These are phyloP conservation scores for Hyperoodon ampullatus DNA, from an alignment of 2,113 vertebrate species.

Conservation along the genomic window DNA sequence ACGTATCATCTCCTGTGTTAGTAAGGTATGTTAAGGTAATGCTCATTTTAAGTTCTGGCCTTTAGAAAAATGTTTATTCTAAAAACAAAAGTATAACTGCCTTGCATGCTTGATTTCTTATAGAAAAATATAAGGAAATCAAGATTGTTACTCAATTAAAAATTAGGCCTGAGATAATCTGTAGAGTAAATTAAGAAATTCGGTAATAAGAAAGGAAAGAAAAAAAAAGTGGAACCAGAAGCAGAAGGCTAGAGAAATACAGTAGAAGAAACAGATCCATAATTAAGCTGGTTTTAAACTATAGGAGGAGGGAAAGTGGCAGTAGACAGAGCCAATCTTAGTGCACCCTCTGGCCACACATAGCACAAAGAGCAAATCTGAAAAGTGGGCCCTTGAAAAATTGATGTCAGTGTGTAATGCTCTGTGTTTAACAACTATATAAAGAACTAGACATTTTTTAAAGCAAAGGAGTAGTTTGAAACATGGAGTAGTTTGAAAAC, in stretches of 20 bases:
- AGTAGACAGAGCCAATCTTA: neutral
- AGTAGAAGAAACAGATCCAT: neutral
- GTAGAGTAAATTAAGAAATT: neutral
- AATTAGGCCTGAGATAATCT: neutral
- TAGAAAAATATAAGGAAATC: neutral
- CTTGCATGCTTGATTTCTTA: neutral
- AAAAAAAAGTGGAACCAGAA: neutral
- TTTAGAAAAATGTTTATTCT: neutral
- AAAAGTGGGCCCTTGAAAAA: neutral
- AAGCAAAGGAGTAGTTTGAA: neutral
- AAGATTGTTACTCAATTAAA: neutral
- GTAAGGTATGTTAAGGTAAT: neutral
- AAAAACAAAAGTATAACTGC: neutral
- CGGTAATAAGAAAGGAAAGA: neutral
- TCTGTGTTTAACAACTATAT: neutral
- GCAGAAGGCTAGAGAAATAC: neutral
- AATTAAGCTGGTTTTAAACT: neutral
- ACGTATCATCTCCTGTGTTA: neutral
- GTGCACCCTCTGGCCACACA: neutral
- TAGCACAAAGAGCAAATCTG: neutral
- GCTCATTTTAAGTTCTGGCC: neutral
- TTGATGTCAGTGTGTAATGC: neutral
- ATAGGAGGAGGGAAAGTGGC: neutral
- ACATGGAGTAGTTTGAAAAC: neutral
- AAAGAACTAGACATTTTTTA: neutral